Base-by-base conservation (phyloP, 2,797 vertebrate species). In the Clarias fuscus region DNA sequence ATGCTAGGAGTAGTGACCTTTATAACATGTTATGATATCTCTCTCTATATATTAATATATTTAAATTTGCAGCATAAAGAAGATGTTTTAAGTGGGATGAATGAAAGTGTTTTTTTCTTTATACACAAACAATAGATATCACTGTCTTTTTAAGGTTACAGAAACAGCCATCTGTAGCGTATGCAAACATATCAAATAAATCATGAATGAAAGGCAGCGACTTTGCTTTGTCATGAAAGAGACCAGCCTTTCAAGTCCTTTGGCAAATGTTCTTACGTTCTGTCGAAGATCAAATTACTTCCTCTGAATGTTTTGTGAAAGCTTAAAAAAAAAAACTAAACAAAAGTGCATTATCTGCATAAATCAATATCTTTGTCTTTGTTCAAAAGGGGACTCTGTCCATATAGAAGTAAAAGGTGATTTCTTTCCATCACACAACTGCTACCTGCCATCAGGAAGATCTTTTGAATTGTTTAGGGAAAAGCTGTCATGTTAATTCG, bases 111-210 rank as follows among this genome's bases (percentile, higher is more conserved):
- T 20, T 4, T 58, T 58, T 33, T 8, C 17, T 77, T 20, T 30
- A 76, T 64, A 15, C 61, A 58, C 37, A 37, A 22, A 81, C 37
- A 11, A 67, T 86, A 75, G 71, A 82, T 85, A 65, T 82, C 77
- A 68, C 62, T 83, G 85, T 83, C 82, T 83, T 87, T 83, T 83
- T 73, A 87, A 67, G 77, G 70, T 85, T 75, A 79, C 64, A 61
- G 83, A 65, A 87, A 87, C 58, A 33, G 86, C 62, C 82, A 78
- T 88, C 84, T 84, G 82, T 48, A n/a, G 59, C 75, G 77, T 61
- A 53, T 18, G 73, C 80, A 76, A 85, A 64, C 83, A 68, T 67
- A 65, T 85, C 83, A 81, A 87, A 86, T 67, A 86, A 81, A 73
- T 72, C 62, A 43, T 76, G 73, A 78, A 73, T 85, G 53, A 71